These are phyloP conservation scores for Rhipidura dahli DNA, from an alignment of 2,113 vertebrate species.

Conservation along the genomic window DNA sequence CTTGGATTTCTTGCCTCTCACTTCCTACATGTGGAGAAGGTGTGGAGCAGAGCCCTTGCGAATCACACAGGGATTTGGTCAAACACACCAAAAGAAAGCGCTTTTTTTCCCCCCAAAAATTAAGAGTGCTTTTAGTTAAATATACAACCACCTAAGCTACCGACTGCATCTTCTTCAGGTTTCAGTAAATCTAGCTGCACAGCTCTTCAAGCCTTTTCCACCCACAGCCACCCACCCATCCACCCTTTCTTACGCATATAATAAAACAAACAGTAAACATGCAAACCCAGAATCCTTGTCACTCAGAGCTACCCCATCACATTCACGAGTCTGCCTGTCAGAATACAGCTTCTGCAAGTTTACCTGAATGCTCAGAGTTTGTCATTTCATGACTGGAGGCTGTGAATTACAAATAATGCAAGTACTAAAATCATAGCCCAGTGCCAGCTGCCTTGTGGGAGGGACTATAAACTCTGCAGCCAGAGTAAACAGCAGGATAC, in stretches of 20 bases:
- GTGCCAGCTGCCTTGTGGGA: slow-evolving; percentile 58
- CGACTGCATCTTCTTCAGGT: neutral
- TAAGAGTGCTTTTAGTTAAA: neutral
- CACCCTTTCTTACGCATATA: neutral
- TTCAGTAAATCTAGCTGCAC: neutral
- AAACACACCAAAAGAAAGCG: neutral
- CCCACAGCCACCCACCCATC: neutral
- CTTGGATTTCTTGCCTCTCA: slow-evolving; percentile 39
- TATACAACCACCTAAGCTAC: neutral
- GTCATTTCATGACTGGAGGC: slow-evolving; percentile 62
- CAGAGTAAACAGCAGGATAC: slow-evolving; percentile 54
- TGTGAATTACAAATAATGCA: slow-evolving; percentile 65
- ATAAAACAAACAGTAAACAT: slow-evolving; percentile 5
- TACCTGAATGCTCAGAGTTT: slow-evolving; percentile 55
- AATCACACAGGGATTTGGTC: neutral
- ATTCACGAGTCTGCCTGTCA: slow-evolving; percentile 32
- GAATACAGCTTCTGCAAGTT: slow-evolving; percentile 52
- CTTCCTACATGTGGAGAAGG: slow-evolving; percentile 12
- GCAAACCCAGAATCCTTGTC: neutral
- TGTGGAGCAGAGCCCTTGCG: neutral
- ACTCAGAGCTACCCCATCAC: neutral
- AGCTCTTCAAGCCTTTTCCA: neutral
- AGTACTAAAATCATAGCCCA: slow-evolving; percentile 44
- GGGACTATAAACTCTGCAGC: slow-evolving; percentile 44
- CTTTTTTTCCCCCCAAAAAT: neutral